A percentile compares a stretch with the other conserved stretches of the same genome.
These are phyloP conservation scores for Bombylius major DNA, from an alignment of 2,888 invertebrate species.

Conservation along the genomic window DNA sequence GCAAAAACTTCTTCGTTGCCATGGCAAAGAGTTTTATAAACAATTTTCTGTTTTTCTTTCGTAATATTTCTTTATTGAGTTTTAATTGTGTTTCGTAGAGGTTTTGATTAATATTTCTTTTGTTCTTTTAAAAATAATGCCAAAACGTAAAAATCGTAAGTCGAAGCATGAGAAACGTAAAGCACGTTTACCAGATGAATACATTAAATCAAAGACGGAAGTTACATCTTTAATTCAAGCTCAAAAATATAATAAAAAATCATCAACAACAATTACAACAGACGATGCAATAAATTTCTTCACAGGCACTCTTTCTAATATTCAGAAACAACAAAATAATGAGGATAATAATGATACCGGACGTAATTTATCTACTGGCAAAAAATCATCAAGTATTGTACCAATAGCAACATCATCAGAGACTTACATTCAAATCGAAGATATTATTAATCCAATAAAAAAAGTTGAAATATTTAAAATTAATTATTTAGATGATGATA, in stretches of 20 bases:
- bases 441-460: constrained; percentile 16
- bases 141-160: not conserved
- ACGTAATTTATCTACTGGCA: not conserved
- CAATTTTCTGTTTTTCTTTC: too few species aligned
- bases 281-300: not conserved
- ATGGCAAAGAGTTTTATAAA: not conserved
- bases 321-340: not conserved
- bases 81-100: too few species aligned
- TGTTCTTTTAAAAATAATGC: too few species aligned
- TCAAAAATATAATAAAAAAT: not conserved
- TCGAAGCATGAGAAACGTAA: not conserved
- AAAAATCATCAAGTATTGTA: not conserved
- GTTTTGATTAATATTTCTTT: too few species aligned
- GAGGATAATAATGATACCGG: not conserved
- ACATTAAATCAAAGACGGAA: not conserved
- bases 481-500: constrained; percentile 15
- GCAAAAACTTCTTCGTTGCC: too few species aligned
- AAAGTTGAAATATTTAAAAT: constrained; percentile 11
- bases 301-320: not conserved
- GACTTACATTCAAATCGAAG: constrained; percentile 28
- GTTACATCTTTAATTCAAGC: not conserved
- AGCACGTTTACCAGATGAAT: not conserved
- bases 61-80: too few species aligned
- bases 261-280: not conserved
- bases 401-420: constrained; percentile 38